Percentiles rank a stretch among this genome's conserved stretches.
Evolutionary conservation across 2,888 invertebrate genomes (phyloP).

Genomic region (Iphiclides podalirius): DNA sequence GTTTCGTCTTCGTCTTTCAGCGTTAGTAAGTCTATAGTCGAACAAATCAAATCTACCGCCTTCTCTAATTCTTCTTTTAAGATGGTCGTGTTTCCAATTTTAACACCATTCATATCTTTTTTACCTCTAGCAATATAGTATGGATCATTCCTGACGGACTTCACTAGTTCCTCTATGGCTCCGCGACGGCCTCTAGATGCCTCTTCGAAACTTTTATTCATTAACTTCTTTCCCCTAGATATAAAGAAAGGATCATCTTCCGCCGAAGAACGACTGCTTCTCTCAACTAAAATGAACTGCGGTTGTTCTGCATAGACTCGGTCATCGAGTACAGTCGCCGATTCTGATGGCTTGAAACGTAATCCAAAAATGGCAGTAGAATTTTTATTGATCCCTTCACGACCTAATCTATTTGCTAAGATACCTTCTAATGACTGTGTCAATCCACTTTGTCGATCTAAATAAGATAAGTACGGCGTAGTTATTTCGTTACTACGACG

Average conservation of each 20-base stretch:
- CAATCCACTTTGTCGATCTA: slow-evolving; percentile 47
- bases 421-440: slow-evolving; percentile 28
- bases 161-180: slow-evolving; percentile 65
- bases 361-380: slow-evolving; percentile 24
- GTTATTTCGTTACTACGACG: slow-evolving; percentile 35
- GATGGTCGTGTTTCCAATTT: slow-evolving; percentile 36
- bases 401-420: slow-evolving; percentile 14
- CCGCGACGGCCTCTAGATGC: slow-evolving; percentile 59
- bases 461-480: slow-evolving; percentile 48
- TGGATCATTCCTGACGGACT: slow-evolving; percentile 71
- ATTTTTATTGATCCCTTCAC: neutral
- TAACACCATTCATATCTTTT: slow-evolving; percentile 43
- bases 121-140: slow-evolving; percentile 79
- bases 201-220: slow-evolving; percentile 42
- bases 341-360: slow-evolving; percentile 37
- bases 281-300: slow-evolving; percentile 71
- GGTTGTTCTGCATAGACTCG: slow-evolving; percentile 78
- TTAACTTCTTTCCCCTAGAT: slow-evolving; percentile 61
- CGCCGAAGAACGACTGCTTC: slow-evolving; percentile 61
- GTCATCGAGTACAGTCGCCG: slow-evolving; percentile 55
- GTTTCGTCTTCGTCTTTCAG: slow-evolving; percentile 41
- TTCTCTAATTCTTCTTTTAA: slow-evolving; percentile 42
- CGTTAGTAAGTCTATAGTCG: slow-evolving; percentile 50
- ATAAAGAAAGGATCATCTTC: slow-evolving; percentile 68
- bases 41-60: slow-evolving; percentile 60